phyloP scores from a whole-genome alignment of 2,888 invertebrate genomes.

The Netelia inedita region DNA sequence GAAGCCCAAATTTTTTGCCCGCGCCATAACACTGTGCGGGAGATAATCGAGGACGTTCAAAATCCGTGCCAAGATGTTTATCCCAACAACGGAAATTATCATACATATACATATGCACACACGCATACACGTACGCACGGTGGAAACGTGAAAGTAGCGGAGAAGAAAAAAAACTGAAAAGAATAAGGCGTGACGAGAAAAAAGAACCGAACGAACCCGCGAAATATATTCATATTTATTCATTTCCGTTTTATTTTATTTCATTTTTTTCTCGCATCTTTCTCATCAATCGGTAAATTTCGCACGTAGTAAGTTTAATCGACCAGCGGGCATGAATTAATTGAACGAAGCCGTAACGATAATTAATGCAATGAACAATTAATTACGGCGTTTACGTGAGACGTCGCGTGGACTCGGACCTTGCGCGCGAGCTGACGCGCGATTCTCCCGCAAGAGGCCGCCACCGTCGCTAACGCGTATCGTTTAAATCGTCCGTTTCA shows the following conservation, averaged over 20 bases:
- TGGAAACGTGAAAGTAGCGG: background rate
- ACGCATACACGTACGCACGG: background rate
- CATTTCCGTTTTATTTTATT: slow-evolving; percentile 11
- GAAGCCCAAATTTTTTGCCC: slow-evolving; percentile 45
- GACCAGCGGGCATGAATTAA: slow-evolving; percentile 33
- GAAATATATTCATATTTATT: slow-evolving; percentile 23
- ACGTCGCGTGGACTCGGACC: background rate
- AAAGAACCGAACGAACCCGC: background rate
- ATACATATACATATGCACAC: background rate
- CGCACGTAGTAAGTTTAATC: slow-evolving; percentile 42
- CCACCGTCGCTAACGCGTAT: slow-evolving; percentile 28
- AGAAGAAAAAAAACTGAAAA: slow-evolving; percentile 22
- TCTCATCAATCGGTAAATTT: slow-evolving; percentile 17
- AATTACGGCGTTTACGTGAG: slow-evolving; percentile 36
- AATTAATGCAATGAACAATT: slow-evolving; percentile 46
- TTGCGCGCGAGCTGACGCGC: background rate
- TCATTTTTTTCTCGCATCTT: background rate
- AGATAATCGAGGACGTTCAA: background rate
- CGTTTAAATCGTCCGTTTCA: slow-evolving; percentile 52
- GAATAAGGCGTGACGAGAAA: slow-evolving; percentile 37
- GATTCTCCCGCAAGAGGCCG: no score
- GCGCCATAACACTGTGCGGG: slow-evolving; percentile 5
- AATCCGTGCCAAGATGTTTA: background rate
- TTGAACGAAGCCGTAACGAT: slow-evolving; percentile 44
- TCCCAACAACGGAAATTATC: background rate